Conservation (phyloP, 2,888 invertebrate species). For the Erannis defoliaria region DNA sequence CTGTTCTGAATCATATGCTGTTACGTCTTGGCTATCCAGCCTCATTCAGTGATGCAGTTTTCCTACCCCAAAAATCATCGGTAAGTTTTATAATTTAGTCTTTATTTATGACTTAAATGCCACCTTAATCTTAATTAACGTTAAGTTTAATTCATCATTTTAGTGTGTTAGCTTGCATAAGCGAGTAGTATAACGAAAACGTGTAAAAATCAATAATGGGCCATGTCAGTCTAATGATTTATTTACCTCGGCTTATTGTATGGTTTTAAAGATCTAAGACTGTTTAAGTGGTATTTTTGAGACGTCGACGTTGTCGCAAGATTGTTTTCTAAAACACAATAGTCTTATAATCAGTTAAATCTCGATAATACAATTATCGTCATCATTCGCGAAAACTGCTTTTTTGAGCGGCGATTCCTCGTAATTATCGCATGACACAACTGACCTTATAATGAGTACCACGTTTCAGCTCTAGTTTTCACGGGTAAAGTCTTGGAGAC, state of each 20-base stretch:
- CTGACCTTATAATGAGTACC: background rate
- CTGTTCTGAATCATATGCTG: background rate
- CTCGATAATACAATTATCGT: conserved; percentile 12
- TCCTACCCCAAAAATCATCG: conserved; percentile 42
- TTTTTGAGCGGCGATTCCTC: background rate
- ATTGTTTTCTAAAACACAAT: conserved; percentile 50
- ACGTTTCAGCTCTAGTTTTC: background rate
- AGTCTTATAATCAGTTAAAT: conserved; percentile 28
- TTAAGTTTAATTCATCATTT: conserved; percentile 25
- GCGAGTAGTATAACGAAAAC: conserved; percentile 5
- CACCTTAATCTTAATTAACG: background rate
- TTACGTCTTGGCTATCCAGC: background rate
- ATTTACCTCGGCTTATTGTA: conserved; percentile 49
- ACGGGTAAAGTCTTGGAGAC: background rate
- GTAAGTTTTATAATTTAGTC: conserved; percentile 55
- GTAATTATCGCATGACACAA: background rate
- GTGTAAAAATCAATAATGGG: conserved; percentile 44
- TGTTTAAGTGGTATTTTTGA: conserved; percentile 33
- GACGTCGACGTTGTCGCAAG: conserved; percentile 16
- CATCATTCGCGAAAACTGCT: background rate
- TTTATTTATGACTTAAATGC: conserved; percentile 33
- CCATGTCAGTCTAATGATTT: conserved; percentile 43
- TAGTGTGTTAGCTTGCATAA: background rate
- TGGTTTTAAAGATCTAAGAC: conserved; percentile 50
- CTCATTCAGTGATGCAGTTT: conserved; percentile 29